Percentiles rank a stretch among this genome's conserved stretches.
Evolutionary conservation across 2,797 vertebrate species (phyloP).

Genomic region (Babyrousa celebensis): DNA sequence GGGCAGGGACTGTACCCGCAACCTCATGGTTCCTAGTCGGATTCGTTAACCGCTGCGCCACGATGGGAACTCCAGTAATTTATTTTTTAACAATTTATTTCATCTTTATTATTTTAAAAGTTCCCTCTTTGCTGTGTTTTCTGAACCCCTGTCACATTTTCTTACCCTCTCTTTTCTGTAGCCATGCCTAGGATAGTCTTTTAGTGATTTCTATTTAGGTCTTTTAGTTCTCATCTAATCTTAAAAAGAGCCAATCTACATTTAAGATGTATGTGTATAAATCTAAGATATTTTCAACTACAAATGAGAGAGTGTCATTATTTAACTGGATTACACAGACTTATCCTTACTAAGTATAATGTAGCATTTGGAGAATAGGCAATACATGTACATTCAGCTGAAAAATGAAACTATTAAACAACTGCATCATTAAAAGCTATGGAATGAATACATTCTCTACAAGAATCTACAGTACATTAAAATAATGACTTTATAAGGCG

Average conservation of each 20-base stretch:
- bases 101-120: not conserved
- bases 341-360: conserved; percentile 44
- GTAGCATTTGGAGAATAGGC: conserved; percentile 58
- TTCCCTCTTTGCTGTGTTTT: not conserved
- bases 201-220: conserved; percentile 2
- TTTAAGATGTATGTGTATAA: conserved; percentile 55
- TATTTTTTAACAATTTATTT: not conserved
- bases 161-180: not conserved
- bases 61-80: not conserved
- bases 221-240: conserved; percentile 28
- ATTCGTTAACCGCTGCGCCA: no score
- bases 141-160: not conserved
- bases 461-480: conserved; percentile 51
- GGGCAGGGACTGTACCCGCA: no score
- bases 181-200: not conserved
- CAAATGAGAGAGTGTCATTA: conserved; percentile 14
- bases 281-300: conserved; percentile 57
- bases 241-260: not conserved
- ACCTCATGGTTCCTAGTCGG: no score
- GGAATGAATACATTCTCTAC: conserved; percentile 25
- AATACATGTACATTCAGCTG: conserved; percentile 39
- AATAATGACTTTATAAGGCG: conserved; percentile 37
- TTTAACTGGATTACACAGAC: conserved; percentile 61
- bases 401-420: conserved; percentile 78
- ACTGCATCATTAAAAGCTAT: conserved; percentile 67